Base-by-base conservation (phyloP, 1,140 invertebrate species). In the Sminthurides bifidus region DNA sequence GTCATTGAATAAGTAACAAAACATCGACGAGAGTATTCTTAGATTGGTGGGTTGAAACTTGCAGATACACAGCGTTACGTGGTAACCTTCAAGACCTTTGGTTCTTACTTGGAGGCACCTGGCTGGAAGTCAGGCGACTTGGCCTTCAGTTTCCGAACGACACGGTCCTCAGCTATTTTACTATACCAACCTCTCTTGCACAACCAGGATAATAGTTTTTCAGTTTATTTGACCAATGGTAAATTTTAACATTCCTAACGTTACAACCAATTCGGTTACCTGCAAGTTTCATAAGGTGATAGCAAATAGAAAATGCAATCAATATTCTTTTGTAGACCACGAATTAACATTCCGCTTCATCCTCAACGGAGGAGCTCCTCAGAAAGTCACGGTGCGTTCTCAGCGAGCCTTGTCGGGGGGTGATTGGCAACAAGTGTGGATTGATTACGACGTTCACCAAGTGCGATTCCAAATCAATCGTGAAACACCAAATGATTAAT, bases 381-480 rank as follows among this genome's bases (percentile, higher is more conserved):
- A 83, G 49, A 83, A 83, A 67, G 71, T 89, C 31, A 83, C 83
- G 43, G 83, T 94, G 27, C 83, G 82, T 66, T 89, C 88, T 15
- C 77, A 80, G 59, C 73, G 83, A 56, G 81, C 83, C 68, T 74
- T 95, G 3, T 92, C 91, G 67, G 83, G 82, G 46, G 90, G 90
- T 0, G 87, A 92, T 67, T 95, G 91, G 91, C 90, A 95, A 68
- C 89, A 92, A 72, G 85, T 61, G 5, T 89, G 87, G 86, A 89
- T 90, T 58, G 87, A 90, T 72, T 90, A 89, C 67, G 92, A 93
- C 70, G 81, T 85, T 66, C 86, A 92, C 70, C 89, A 95, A 69
- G 87, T 94, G n/a, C 72, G 89, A 52, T 90, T 92, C 68, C 91
- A 88, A 80, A 82, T 93, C 51, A 92, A 92, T 68, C 85, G 82